Evolutionary conservation across 2,113 vertebrate species (phyloP).

Genomic region (Pagrus major): DNA sequence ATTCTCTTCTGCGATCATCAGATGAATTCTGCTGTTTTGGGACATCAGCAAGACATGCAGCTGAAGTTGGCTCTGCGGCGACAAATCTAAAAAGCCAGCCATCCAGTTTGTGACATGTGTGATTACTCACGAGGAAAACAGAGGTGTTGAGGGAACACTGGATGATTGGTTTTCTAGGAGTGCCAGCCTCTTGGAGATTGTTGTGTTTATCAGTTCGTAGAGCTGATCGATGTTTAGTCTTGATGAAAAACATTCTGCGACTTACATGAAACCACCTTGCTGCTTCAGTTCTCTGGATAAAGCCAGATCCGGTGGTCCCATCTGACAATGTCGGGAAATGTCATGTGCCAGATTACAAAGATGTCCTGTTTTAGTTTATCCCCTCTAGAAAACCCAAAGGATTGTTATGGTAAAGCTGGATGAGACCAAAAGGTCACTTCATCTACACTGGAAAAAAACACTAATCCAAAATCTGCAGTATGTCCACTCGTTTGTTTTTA

Average conservation of each 20-base stretch:
- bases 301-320: neutral
- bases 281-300: neutral
- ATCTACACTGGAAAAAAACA: conserved; percentile 45
- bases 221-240: conserved; percentile 30
- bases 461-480: conserved; percentile 14
- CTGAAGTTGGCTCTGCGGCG: neutral
- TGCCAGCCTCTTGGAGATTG: conserved; percentile 13
- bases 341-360: conserved; percentile 47
- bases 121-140: conserved; percentile 28
- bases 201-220: conserved; percentile 5
- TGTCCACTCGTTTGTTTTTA: neutral
- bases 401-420: conserved; percentile 46
- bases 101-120: conserved; percentile 12
- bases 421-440: conserved; percentile 45
- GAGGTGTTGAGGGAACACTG: neutral
- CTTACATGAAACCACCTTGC: neutral
- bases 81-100: conserved; percentile 16
- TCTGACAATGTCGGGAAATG: conserved; percentile 6
- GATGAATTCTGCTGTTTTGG: conserved; percentile 23
- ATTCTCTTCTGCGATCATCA: conserved; percentile 28
- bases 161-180: conserved; percentile 34
- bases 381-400: conserved; percentile 5
- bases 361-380: conserved; percentile 26
- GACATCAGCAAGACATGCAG: neutral
- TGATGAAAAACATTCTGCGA: conserved; percentile 7